Evolutionary conservation across 2,113 vertebrate genomes (phyloP).

Genomic region (Synodontis membranacea): DNA sequence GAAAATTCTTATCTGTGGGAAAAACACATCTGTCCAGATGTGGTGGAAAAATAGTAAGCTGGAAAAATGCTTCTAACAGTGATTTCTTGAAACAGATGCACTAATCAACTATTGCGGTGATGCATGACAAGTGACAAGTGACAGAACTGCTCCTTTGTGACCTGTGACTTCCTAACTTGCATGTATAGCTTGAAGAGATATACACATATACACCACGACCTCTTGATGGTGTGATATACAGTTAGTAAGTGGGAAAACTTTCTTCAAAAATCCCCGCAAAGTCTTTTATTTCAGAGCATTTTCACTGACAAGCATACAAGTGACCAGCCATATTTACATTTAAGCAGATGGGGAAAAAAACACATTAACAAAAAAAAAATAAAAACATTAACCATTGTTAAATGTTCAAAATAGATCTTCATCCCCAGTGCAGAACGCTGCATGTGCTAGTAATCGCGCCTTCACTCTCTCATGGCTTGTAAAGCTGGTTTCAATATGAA

Average conservation of each 20-base stretch:
- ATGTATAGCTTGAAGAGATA: background rate
- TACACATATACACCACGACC: background rate
- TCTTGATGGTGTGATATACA: background rate
- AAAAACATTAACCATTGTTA: slow-evolving; percentile 11
- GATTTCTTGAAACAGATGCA: background rate
- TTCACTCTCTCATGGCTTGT: background rate
- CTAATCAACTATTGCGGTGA: background rate
- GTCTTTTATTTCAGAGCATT: slow-evolving; percentile 22
- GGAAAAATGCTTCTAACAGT: background rate
- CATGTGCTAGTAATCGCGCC: background rate
- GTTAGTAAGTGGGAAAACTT: background rate
- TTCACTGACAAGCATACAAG: slow-evolving; percentile 26
- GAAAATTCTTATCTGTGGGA: background rate
- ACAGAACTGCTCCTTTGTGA: background rate
- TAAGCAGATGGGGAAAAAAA: background rate
- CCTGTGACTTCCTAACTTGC: background rate
- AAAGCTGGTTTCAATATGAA: background rate
- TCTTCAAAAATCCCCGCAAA: background rate
- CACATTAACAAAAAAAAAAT: background rate
- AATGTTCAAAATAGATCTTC: slow-evolving; percentile 9
- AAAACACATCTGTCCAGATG: background rate
- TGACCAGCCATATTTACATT: slow-evolving; percentile 31
- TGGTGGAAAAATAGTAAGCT: background rate
- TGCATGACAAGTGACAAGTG: background rate
- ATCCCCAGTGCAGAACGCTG: background rate